Evolutionary conservation across 2,113 vertebrate genomes (phyloP).

Genomic region (Oryctolagus cuniculus): mOryCun1.1 NC_091453.1:29824501-29825000

Average conservation of each 20-base stretch:
- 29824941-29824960: not conserved
- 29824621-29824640: constrained; percentile 50
- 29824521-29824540: constrained; percentile 57
- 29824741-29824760: no score
- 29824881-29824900: not conserved
- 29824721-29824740: no score
- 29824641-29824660: no score
- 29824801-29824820: no score
- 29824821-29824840: no score
- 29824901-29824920: constrained; percentile 40
- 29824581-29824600: constrained; percentile 54
- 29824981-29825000: constrained; percentile 23
- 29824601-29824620: constrained; percentile 31
- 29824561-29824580: constrained; percentile 6
- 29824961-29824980: constrained; percentile 27
- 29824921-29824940: not conserved
- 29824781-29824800: no score
- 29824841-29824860: no score
- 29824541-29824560: constrained; percentile 33
- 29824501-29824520: not conserved
- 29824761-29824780: no score
- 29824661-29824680: no score
- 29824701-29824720: no score
- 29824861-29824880: no score
- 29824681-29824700: no score